Evolutionary conservation across 2,113 vertebrate species (phyloP).

Genomic region (Lampris megalopsis): DNA sequence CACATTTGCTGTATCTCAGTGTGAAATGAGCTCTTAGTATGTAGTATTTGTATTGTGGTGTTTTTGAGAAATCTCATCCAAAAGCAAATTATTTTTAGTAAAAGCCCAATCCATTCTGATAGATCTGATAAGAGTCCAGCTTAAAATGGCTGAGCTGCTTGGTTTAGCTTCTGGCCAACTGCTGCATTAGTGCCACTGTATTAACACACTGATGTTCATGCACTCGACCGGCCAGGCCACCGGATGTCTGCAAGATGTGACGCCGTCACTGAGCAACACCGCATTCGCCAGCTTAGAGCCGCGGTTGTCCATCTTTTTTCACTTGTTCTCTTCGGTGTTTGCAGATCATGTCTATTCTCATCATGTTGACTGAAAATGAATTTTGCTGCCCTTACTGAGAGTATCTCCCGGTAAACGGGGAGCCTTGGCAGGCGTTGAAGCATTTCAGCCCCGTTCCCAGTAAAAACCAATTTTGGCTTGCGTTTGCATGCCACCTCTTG

Average conservation of each 20-base stretch:
- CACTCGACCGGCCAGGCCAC: slow-evolving; percentile 29
- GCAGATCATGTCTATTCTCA: slow-evolving; percentile 32
- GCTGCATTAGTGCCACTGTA: slow-evolving; percentile 71
- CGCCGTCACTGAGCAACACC: background rate
- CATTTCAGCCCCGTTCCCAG: slow-evolving; percentile 42
- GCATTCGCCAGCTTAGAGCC: slow-evolving; percentile 27
- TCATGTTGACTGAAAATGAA: slow-evolving; percentile 42
- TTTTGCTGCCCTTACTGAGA: slow-evolving; percentile 4
- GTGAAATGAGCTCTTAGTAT: background rate
- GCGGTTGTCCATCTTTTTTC: slow-evolving; percentile 38
- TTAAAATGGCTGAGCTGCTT: slow-evolving; percentile 71
- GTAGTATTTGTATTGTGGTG: background rate
- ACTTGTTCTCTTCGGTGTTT: slow-evolving; percentile 9
- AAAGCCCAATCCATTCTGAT: slow-evolving; percentile 30
- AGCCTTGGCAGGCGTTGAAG: slow-evolving; percentile 29
- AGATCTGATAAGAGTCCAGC: slow-evolving; percentile 58
- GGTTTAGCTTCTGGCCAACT: slow-evolving; percentile 63
- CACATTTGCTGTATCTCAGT: background rate
- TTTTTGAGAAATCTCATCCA: slow-evolving; percentile 40
- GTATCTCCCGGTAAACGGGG: background rate
- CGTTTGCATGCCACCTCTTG: slow-evolving; percentile 30
- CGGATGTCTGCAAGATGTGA: background rate
- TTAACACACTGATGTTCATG: slow-evolving; percentile 71
- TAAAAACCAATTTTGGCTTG: slow-evolving; percentile 56
- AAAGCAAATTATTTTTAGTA: slow-evolving; percentile 10